Evolutionary conservation across 2,113 vertebrate genomes (phyloP), one percentile per base, ranked within the genome.

Genomic region (Pelobates fuscus): DNA sequence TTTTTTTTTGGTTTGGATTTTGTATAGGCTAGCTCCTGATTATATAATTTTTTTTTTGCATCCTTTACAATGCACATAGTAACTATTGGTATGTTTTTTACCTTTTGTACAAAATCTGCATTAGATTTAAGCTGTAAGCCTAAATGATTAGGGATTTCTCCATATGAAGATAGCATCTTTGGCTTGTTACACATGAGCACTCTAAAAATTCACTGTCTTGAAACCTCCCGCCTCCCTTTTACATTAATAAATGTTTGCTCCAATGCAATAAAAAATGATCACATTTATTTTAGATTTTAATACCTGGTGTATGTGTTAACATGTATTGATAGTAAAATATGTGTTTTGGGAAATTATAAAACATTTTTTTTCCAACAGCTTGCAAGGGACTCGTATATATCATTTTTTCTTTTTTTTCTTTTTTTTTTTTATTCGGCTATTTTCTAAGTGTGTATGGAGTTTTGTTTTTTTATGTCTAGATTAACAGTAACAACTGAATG

Each of bases 401-500:
- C n/a, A n/a, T n/a, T n/a, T n/a, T n/a, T n/a, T n/a, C n/a, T 37
- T 37, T 37, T 32, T 32, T 32, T 37, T 37, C 32, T 37, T 37
- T 37, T 37, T 37, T 37, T 5, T 37, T 6, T 37, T 37, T 37
- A 37, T 6, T 6, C 10, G 10, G 10, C 32, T 37, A 6, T 37
- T 37, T 37, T 37, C 32, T 6, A 10, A 6, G 32, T 37, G 32
- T 37, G 32, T 37, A 37, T 10, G 32, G 32, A 10, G 32, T 37
- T 49, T 49, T 11, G 2, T 87, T 86, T 87, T 32, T 27, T 37
- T 37, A 63, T 32, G 60, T 63, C 29, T 63, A 63, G 7, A 5
- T 61, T 17, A n/a, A 25, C 11, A 61, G 25, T 29, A 6, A 61
- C 30, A 63, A 21, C 29, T 11, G 60, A 63, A 37, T 63, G 60